Conservation (phyloP, 2,888 invertebrate genomes). For the Andrena dorsata region DNA sequence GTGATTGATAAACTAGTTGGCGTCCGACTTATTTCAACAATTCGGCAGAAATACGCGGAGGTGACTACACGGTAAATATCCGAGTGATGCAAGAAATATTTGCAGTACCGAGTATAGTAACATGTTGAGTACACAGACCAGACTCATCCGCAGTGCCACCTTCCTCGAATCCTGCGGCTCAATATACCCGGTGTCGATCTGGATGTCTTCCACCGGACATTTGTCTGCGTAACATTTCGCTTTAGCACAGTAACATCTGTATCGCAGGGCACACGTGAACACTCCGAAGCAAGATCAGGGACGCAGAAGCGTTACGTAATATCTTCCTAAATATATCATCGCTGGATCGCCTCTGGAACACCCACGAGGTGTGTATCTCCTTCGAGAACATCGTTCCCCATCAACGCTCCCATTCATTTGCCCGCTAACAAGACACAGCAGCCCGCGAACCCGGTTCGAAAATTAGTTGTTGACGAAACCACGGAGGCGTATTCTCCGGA, state of each 20-base stretch:
- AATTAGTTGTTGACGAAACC: neutral
- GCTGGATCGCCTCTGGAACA: constrained; percentile 4
- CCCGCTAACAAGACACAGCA: constrained; percentile 19
- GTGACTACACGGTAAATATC: too few species aligned
- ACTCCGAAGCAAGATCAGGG: neutral
- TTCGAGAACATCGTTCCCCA: constrained; percentile 19
- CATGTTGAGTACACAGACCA: too few species aligned
- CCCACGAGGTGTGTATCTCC: constrained; percentile 5
- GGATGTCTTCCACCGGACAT: neutral
- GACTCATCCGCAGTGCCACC: too few species aligned
- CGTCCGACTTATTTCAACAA: too few species aligned
- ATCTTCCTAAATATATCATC: constrained; percentile 22
- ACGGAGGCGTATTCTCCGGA: neutral
- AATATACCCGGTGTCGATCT: too few species aligned
- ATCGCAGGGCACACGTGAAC: constrained; percentile 17
- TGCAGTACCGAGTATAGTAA: too few species aligned
- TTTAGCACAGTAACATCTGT: constrained; percentile 5
- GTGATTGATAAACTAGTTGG: too few species aligned
- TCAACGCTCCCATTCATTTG: constrained; percentile 23
- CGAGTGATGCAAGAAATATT: too few species aligned
- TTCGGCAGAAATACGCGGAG: too few species aligned
- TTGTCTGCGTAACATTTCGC: neutral
- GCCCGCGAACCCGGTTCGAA: neutral
- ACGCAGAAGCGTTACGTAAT: constrained; percentile 26
- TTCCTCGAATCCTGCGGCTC: too few species aligned